Base-by-base conservation (phyloP, 2,888 invertebrate genomes). In the Blastobasis adustella region DNA sequence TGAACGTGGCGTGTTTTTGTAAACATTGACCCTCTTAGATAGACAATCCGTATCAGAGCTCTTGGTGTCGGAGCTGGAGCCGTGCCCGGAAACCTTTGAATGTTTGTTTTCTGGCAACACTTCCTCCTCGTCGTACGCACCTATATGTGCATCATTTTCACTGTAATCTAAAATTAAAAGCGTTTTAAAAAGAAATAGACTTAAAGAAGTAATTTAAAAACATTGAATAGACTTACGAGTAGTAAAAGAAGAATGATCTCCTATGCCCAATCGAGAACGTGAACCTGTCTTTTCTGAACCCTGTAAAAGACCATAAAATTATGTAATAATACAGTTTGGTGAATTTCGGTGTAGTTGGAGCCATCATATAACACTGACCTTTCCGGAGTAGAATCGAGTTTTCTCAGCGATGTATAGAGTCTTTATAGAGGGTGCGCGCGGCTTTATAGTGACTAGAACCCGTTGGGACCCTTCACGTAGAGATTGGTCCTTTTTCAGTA, bases 321-420 rank as follows among this genome's bases (percentile, higher is more conserved):
- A 23, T 23, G 23, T 23, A 23, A 23, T 23, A 10, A 10, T 23
- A 38, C 43, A 37, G 37, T n/a, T 6, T 0, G 38, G 37, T 48
- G 40, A 38, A 10, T 8, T 36, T 9, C 10, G 42, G 6, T 46
- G 37, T 47, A 3, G 41, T 41, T 2, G 43, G 7, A 9, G 37
- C 53, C 36, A 38, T 4, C 1, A 37, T 46, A 4, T 37, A 10
- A 45, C 8, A 49, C 39, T n/a, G 54, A 84, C 87, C 76, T 79
- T 79, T 67, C 69, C 79, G 9, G 70, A 59, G 48, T 69, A 60
- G 58, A 71, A 79, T 37, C 77, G 67, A 50, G 54, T 77, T 58
- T 82, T 83, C 60, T 85, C 82, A 50, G 84, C 79, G 37, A 81
- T 63, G 56, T 75, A 86, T 47, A 87, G 54, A 38, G 82, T 83